These are phyloP conservation scores for Grammomys dolichurus DNA, from an alignment of 2,113 vertebrate species.

Conservation along the genomic window DNA sequence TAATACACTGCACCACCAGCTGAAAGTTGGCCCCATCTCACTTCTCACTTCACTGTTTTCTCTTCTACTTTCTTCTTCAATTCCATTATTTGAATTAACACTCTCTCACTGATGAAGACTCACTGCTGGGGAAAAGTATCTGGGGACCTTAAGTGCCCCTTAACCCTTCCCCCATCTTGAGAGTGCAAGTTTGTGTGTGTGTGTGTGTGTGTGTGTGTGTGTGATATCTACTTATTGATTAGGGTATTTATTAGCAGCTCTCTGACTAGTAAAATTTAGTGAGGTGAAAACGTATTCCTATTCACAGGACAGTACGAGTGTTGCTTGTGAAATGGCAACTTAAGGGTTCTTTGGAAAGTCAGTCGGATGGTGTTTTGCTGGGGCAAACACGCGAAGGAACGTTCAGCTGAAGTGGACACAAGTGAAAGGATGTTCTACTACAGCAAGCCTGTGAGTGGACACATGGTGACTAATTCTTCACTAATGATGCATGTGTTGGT, in stretches of 20 bases:
- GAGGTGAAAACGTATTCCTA: not conserved
- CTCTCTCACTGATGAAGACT: not conserved
- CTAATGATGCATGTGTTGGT: too few species aligned
- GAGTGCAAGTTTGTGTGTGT: not conserved
- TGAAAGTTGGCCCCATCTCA: not conserved
- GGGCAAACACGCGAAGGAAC: too few species aligned
- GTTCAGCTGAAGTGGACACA: too few species aligned
- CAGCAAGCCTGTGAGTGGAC: too few species aligned
- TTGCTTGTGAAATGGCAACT: not conserved
- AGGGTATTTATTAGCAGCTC: constrained; percentile 13
- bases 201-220: not conserved
- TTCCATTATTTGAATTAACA: not conserved
- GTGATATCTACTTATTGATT: not conserved
- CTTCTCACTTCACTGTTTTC: too few species aligned
- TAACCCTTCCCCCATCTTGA: not conserved
- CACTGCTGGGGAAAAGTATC: not conserved
- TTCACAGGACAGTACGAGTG: not conserved
- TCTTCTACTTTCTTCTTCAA: not conserved
- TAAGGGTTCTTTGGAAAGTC: too few species aligned
- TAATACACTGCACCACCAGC: not conserved
- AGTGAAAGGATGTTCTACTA: too few species aligned
- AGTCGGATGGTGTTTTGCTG: too few species aligned
- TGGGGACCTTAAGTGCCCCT: not conserved
- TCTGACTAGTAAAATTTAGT: not conserved
- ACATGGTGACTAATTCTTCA: too few species aligned